A percentile compares a stretch with the other conserved stretches of the same genome.
These are phyloP conservation scores for Neotoxoptera formosana DNA, from an alignment of 1,140 invertebrate species.

Conservation along the genomic window DNA sequence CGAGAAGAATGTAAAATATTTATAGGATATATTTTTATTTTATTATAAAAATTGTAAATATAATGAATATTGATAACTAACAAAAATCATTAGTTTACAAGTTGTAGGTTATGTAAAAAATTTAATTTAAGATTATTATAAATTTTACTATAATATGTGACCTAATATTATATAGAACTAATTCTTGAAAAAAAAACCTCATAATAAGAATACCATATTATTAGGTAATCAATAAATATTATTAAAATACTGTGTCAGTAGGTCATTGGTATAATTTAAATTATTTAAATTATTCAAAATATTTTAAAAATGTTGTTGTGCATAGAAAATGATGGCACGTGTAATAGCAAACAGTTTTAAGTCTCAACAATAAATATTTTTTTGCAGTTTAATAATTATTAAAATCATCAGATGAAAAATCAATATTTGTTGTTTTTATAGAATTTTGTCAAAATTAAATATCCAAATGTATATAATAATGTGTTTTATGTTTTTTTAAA, in stretches of 20 bases:
- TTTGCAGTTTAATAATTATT: neutral
- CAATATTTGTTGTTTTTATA: neutral
- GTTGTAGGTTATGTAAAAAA: neutral
- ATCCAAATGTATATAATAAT: neutral
- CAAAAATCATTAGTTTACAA: neutral
- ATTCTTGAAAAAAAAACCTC: neutral
- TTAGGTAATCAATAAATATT: neutral
- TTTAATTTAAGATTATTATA: neutral
- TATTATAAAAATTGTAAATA: neutral
- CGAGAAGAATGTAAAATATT: neutral
- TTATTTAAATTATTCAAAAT: neutral
- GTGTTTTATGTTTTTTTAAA: neutral
- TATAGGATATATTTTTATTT: neutral
- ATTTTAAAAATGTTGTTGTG: neutral
- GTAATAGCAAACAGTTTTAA: neutral
- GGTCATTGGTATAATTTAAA: neutral
- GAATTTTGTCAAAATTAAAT: neutral
- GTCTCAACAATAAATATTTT: neutral
- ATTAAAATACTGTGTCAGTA: neutral
- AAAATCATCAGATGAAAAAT: neutral
- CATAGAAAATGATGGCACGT: neutral
- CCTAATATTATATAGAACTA: no score
- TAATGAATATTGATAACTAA: neutral
- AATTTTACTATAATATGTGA: neutral
- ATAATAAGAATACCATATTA: neutral